Evolutionary conservation across 2,797 vertebrate species (phyloP).

Genomic region (Avahi laniger): DNA sequence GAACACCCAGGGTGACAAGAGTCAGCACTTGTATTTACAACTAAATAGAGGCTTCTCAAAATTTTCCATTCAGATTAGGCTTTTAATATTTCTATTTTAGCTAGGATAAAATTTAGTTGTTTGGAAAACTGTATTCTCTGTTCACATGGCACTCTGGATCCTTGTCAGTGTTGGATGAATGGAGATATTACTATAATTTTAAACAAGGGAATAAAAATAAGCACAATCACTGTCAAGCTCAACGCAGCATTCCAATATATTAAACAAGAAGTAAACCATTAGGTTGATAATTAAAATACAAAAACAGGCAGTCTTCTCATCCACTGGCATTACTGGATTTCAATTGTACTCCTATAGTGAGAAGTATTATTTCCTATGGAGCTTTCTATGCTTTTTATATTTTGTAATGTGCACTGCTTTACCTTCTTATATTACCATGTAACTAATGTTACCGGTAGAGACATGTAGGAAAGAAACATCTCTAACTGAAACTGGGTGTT

Average conservation of each 20-base stretch:
- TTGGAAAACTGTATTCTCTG: neutral
- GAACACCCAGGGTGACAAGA: neutral
- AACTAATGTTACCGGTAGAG: neutral
- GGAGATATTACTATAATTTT: constrained; percentile 1
- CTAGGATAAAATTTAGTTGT: neutral
- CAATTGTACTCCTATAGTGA: neutral
- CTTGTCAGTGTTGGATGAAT: neutral
- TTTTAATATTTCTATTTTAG: neutral
- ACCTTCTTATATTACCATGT: neutral
- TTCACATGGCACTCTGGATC: neutral
- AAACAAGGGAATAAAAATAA: constrained; percentile 30
- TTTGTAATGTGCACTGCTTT: neutral
- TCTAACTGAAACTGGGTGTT: constrained; percentile 20
- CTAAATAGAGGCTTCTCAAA: neutral
- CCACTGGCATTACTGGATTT: neutral
- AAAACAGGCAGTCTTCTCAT: neutral
- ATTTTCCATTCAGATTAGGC: neutral
- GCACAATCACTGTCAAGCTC: neutral
- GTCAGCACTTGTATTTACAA: neutral
- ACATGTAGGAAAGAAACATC: neutral
- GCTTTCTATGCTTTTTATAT: neutral
- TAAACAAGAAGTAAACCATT: constrained; percentile 3
- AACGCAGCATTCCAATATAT: neutral
- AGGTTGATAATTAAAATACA: neutral
- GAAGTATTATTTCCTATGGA: neutral